These are phyloP conservation scores for Pangasius djambal DNA, from an alignment of 2,797 vertebrate species.

Conservation along the genomic window DNA sequence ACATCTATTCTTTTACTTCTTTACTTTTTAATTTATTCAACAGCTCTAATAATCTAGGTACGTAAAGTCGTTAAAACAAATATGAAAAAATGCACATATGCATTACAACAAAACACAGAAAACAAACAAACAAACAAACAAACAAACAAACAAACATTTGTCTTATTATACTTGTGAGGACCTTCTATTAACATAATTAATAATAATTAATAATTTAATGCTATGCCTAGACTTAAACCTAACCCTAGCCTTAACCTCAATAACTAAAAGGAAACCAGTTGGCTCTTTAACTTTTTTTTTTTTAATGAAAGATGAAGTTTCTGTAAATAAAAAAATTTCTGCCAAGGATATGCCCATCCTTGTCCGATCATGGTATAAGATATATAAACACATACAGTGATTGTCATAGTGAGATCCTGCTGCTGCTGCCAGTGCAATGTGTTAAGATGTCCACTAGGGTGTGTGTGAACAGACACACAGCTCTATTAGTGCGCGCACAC, in stretches of 20 bases:
- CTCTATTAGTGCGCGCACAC: not conserved
- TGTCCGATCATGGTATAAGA: not conserved
- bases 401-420: not conserved
- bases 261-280: not conserved
- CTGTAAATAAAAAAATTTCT: not conserved
- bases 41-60: not conserved
- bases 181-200: not conserved
- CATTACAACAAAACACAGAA: no score
- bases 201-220: not conserved
- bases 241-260: not conserved
- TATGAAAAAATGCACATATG: not conserved
- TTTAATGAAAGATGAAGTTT: not conserved
- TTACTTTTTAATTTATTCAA: constrained; percentile 5
- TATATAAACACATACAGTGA: constrained; percentile 1
- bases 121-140: not conserved
- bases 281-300: not conserved
- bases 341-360: not conserved
- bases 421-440: constrained; percentile 45
- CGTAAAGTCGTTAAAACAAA: not conserved
- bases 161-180: not conserved
- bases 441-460: constrained; percentile 58
- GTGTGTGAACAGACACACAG: constrained; percentile 48
- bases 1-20: constrained; percentile 17
- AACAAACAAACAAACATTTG: not conserved
- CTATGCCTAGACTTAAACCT: not conserved